Evolutionary conservation across 2,888 invertebrate genomes (phyloP), one percentile per base, ranked within the genome.

Genomic region (Eretmocerus hayati): DNA sequence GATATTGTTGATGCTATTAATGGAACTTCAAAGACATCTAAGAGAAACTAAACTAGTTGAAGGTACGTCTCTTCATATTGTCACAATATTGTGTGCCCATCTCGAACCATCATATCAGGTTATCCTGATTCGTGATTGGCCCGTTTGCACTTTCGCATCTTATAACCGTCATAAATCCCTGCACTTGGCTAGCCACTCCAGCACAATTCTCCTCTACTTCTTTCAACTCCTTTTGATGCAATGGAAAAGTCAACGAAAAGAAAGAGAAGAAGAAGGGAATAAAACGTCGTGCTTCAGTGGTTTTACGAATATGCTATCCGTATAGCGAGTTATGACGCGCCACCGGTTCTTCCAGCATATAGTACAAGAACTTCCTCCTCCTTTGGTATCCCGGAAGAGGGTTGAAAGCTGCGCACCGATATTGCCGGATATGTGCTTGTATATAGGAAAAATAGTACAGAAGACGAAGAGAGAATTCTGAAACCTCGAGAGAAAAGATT

Each of bases 221-320:
- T n/a, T n/a, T n/a, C n/a, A n/a, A n/a, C n/a, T n/a, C n/a, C n/a
- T n/a, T n/a, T n/a, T n/a, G n/a, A n/a, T n/a, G n/a, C n/a, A n/a
- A n/a, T n/a, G n/a, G n/a, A n/a, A n/a, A n/a, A n/a, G n/a, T n/a
- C n/a, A n/a, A n/a, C n/a, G n/a, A 15, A 9, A 20, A 11, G 19
- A 22, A 38, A 18, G 32, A 54, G 33, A 31, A 21, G 39, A 30
- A 40, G 45, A 43, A 55, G 58, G 64, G 64, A 62, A 68, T 68
- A 67, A 66, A 66, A 61, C 67, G 63, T 66, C 59, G 65, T 64
- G 66, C 63, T 65, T 58, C 62, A 60, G 56, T 61, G 63, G 58
- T 69, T 69, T 68, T 69, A 68, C 64, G 67, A 69, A 70, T 68
- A 68, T 70, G 68, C 66, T 69, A 62, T 18, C 19, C n/a, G n/a